Evolutionary conservation across 2,797 vertebrate species (phyloP).

Genomic region (Loris lydekkerianus): DNA sequence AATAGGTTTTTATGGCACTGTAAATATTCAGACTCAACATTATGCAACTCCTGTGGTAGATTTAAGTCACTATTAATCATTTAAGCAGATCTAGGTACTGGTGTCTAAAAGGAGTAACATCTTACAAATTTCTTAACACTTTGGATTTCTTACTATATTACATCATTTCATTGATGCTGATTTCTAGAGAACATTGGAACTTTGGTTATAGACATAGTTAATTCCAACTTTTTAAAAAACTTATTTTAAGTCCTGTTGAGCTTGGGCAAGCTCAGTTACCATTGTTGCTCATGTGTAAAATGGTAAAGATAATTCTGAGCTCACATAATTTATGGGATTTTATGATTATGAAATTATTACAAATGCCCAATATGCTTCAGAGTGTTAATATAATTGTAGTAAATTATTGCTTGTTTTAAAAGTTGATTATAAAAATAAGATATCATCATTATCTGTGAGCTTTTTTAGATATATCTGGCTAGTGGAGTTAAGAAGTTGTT

Average conservation of each 20-base stretch:
- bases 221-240: neutral
- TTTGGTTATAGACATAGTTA: slow-evolving; percentile 10
- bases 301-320: slow-evolving; percentile 18
- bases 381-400: neutral
- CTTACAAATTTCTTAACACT: neutral
- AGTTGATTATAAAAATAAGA: slow-evolving; percentile 2
- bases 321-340: neutral
- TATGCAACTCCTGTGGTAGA: neutral
- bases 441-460: neutral
- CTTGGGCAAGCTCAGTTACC: slow-evolving; percentile 1
- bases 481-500: neutral
- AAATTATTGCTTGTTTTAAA: slow-evolving; percentile 50
- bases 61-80: neutral
- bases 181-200: neutral
- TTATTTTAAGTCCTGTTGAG: neutral
- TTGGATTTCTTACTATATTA: slow-evolving; percentile 1
- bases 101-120: slow-evolving; percentile 25
- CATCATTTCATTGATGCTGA: neutral
- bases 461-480: neutral
- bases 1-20: neutral
- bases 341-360: neutral
- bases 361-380: neutral
- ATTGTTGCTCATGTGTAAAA: slow-evolving; percentile 24
- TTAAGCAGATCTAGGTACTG: neutral
- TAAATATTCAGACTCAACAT: neutral